phyloP scores from a whole-genome alignment of 2,797 vertebrate genomes.

The Pyrocephalus nanus region DNA sequence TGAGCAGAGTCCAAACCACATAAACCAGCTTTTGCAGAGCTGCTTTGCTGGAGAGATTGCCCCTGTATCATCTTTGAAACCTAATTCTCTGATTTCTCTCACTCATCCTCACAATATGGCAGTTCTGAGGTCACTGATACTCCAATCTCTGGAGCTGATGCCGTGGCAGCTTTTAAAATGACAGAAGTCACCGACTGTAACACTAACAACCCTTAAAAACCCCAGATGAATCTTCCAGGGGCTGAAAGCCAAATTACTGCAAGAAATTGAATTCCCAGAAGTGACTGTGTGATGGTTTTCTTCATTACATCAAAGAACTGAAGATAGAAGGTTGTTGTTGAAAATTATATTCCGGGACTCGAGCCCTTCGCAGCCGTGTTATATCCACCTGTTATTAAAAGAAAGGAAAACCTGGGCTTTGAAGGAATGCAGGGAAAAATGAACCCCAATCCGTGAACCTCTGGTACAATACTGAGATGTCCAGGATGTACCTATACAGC shows the following conservation, averaged over 20 bases:
- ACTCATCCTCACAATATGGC: not conserved
- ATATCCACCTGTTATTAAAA: not conserved
- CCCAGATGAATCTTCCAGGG: not conserved
- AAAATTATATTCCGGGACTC: not conserved
- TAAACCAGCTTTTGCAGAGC: not conserved
- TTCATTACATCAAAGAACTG: constrained; percentile 1
- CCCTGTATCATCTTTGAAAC: not conserved
- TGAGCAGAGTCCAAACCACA: not conserved
- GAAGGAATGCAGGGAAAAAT: not conserved
- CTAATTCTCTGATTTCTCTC: not conserved
- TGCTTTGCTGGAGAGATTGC: not conserved
- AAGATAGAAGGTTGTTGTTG: not conserved
- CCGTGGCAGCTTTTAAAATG: not conserved
- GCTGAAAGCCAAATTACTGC: constrained; percentile 28
- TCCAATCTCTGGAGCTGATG: not conserved
- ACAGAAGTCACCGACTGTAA: not conserved
- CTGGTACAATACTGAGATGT: not conserved
- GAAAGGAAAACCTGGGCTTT: not conserved
- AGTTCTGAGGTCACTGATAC: not conserved
- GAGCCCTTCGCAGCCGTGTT: not conserved
- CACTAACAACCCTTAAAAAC: not conserved
- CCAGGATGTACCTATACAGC: not conserved
- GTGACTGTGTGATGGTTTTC: not conserved
- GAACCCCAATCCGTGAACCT: not conserved
- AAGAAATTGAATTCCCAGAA: constrained; percentile 40